A percentile compares a stretch with the other conserved stretches of the same genome.
Evolutionary conservation across 2,888 invertebrate species (phyloP).

Genomic region (Clanis bilineata): DNA sequence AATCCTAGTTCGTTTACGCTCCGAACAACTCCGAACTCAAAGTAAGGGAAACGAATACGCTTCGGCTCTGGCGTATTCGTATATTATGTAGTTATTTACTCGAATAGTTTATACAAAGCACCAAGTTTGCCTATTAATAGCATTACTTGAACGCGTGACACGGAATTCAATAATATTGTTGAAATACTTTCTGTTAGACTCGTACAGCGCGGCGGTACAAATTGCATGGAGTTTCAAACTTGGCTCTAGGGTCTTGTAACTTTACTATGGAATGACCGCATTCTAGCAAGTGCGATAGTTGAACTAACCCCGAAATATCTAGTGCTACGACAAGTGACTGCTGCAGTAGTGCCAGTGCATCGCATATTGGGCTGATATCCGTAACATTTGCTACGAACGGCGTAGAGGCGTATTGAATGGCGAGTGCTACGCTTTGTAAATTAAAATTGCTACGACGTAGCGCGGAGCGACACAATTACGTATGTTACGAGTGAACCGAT

Average conservation of each 20-base stretch:
- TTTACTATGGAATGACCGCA: not conserved
- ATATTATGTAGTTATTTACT: constrained; percentile 15
- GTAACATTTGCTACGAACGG: not conserved
- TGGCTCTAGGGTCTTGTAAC: not conserved
- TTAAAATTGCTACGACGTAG: no score
- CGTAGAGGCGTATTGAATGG: not conserved
- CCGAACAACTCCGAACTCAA: not conserved
- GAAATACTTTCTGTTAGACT: constrained; percentile 37
- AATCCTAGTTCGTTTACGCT: not conserved
- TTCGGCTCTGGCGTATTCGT: not conserved
- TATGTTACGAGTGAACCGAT: not conserved
- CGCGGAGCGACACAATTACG: no score
- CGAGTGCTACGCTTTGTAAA: not conserved
- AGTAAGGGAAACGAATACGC: constrained; percentile 9
- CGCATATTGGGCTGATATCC: not conserved
- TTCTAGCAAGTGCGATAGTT: not conserved
- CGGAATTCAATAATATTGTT: constrained; percentile 46
- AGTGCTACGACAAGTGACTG: not conserved
- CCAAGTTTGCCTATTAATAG: constrained; percentile 51
- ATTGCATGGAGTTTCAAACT: not conserved
- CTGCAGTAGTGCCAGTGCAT: not conserved
- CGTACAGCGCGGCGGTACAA: not conserved
- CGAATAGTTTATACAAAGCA: constrained; percentile 35
- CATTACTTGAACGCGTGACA: constrained; percentile 46
- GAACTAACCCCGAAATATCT: not conserved